phyloP scores from a whole-genome alignment of 2,797 vertebrate species.

The Muraenolepis orangiensis region DNA sequence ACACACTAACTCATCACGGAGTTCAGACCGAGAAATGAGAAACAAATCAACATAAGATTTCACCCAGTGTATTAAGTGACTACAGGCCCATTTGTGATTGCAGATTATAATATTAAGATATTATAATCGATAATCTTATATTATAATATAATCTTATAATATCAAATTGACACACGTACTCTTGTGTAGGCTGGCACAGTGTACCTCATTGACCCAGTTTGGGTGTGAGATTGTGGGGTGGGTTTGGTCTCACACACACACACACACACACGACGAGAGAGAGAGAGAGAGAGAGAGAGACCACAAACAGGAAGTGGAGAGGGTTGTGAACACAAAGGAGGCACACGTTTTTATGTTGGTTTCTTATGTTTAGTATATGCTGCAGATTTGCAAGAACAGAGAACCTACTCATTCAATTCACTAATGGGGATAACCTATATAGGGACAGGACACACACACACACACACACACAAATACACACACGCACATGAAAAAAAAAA shows the following conservation, averaged over 20 bases:
- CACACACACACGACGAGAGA: no score
- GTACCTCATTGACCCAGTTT: no score
- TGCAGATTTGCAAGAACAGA: constrained; percentile 20
- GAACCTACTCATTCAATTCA: constrained; percentile 30
- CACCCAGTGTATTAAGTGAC: neutral
- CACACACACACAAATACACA: neutral
- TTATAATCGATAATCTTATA: no score
- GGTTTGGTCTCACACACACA: no score
- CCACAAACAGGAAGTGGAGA: no score
- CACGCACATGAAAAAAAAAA: no score
- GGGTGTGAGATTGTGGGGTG: no score
- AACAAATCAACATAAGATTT: neutral
- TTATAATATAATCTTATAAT: no score
- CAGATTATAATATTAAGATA: no score
- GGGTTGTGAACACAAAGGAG: constrained; percentile 4
- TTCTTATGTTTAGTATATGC: constrained; percentile 1
- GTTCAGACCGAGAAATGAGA: neutral
- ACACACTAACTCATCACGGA: neutral
- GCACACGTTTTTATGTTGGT: neutral
- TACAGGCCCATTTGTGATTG: neutral
- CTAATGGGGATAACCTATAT: neutral
- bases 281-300: no score
- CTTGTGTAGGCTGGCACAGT: no score
- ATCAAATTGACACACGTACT: no score
- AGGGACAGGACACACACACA: neutral